A percentile compares a stretch with the other conserved stretches of the same genome.
Evolutionary conservation across 2,113 vertebrate species (phyloP).

Genomic region (Neolamprologus modestus): DNA sequence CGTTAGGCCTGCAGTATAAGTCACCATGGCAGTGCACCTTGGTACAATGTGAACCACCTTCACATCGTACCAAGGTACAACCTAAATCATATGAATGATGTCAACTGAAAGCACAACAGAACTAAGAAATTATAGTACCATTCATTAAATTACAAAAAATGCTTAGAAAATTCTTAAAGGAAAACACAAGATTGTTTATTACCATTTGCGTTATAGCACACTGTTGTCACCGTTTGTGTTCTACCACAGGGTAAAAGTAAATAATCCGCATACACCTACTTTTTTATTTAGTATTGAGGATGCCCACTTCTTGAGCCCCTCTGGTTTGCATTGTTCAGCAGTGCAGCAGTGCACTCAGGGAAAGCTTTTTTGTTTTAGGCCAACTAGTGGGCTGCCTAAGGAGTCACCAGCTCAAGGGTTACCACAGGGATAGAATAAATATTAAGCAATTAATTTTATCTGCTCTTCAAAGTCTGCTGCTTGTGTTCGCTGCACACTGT

Average conservation of each 20-base stretch:
- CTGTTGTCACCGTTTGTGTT: background rate
- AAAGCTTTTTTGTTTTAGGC: background rate
- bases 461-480: background rate
- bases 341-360: background rate
- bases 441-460: background rate
- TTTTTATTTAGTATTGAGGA: background rate
- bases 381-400: background rate
- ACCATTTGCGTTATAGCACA: background rate
- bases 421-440: background rate
- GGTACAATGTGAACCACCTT: background rate
- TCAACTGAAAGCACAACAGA: background rate
- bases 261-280: background rate
- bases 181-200: background rate
- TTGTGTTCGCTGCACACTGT: background rate
- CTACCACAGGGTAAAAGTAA: background rate
- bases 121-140: background rate
- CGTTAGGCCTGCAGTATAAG: background rate
- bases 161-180: background rate
- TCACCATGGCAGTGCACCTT: background rate
- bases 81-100: background rate
- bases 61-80: background rate
- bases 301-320: background rate
- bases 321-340: background rate
- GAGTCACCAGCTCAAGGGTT: background rate
- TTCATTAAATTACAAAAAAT: background rate